Base-by-base conservation (phyloP, 2,113 vertebrate genomes). In the Hippocampus mohnikei region DNA sequence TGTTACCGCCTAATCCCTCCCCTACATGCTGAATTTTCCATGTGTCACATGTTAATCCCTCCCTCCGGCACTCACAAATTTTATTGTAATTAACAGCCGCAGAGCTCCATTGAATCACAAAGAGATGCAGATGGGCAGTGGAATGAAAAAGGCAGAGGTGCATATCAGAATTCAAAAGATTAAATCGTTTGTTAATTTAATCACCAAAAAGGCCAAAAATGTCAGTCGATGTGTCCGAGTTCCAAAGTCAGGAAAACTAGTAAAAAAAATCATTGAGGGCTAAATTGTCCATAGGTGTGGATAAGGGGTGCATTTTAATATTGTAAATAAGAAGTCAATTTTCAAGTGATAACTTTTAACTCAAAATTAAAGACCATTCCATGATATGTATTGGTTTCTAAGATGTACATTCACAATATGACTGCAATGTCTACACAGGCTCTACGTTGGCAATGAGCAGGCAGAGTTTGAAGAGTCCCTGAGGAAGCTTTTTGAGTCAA, bases 361-460 rank as follows among this genome's bases (percentile, higher is more conserved):
- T 55, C 21, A 21, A 59, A 59, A 6, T 27, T 7, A 59, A 29
- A 59, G 13, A 12, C 27, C 27, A 3, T 27, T 16, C 12, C 29
- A 11, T 40, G 20, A 10, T 37, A 40, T 9, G 3, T 20, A 21
- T 21, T 62, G 60, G 23, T 59, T 56, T 55, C 8, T 11, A 1
- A 9, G 8, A 18, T 1, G 23, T 15, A 1, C 23, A 16, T 46
- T 65, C 7, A 42, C 20, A 5, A 1, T 41, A 21, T 23, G 37
- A 41, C 15, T 7, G 5, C 52, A 12, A 15, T 12, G 29, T 2
- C 37, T 41, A 48, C 33, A 58, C 61, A 98, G 97, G 84, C 84
- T 99, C 5, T 99, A 98, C 40, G 97, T 98, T 87, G 95, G 95
- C 74, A 97, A 97, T 84, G 96, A 98, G 84, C 95, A 98, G 90